These are phyloP conservation scores for Myopa tessellatipennis DNA, from an alignment of 2,888 invertebrate species.

Conservation along the genomic window DNA sequence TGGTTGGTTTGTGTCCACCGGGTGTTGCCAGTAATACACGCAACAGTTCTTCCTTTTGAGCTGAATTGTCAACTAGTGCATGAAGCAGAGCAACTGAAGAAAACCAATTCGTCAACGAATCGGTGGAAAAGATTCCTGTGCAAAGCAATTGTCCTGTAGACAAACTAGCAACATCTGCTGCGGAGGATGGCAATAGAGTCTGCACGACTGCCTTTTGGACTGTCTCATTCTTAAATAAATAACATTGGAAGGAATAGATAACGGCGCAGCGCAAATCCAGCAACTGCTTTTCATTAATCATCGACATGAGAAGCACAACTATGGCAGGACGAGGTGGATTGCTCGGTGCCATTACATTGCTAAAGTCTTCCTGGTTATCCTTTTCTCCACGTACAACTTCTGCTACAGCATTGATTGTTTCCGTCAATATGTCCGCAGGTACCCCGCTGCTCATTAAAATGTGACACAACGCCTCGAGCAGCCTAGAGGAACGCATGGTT, in stretches of 20 bases:
- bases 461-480: conserved; percentile 84
- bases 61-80: conserved; percentile 85
- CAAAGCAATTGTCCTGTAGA: conserved; percentile 92
- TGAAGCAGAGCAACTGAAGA: conserved; percentile 92
- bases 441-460: conserved; percentile 97
- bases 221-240: conserved; percentile 90
- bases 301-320: conserved; percentile 95
- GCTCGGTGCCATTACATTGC: conserved; percentile 90
- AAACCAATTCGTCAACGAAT: conserved; percentile 95
- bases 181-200: conserved; percentile 88
- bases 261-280: conserved; percentile 91
- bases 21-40: conserved; percentile 90
- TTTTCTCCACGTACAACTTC: conserved; percentile 90
- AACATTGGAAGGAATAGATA: conserved; percentile 97
- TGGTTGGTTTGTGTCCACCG: conserved; percentile 85
- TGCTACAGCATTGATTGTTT: conserved; percentile 94
- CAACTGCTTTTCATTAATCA: conserved; percentile 98
- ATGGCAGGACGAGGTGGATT: conserved; percentile 94
- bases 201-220: conserved; percentile 90
- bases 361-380: conserved; percentile 91
- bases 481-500: conserved; percentile 85
- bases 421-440: conserved; percentile 94
- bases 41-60: conserved; percentile 89
- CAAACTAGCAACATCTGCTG: conserved; percentile 77
- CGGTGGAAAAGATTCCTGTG: conserved; percentile 89